Evolutionary conservation across 2,888 invertebrate genomes (phyloP), one percentile per base, ranked within the genome.

Genomic region (Aphrophora alni): DNA sequence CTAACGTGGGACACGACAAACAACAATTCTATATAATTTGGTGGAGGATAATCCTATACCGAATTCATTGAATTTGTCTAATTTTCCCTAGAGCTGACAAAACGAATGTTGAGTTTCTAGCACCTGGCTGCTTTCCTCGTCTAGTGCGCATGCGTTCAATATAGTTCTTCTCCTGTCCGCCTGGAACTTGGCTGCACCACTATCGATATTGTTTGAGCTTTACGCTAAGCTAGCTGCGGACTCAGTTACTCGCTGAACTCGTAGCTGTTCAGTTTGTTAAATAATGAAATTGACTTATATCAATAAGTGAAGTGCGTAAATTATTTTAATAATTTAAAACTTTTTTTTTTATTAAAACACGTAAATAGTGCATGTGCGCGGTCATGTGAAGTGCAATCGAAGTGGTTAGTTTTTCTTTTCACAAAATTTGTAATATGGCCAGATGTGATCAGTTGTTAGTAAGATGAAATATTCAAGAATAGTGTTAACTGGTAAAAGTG

Each of bases 231-330:
- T 59, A 59, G 59, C 5, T 59, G 59, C 59, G 59, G 21, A 59
- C 21, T 59, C 59, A 59, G 59, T 59, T 21, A 59, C 21, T 21
- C 59, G 21, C 59, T 59, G 59, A 59, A 59, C 59, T 59, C 59
- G 59, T 59, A 59, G 21, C 3, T 21, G 59, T 59, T 59, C 59
- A 21, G 59, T 21, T 21, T n/a, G 21, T 3, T 59, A n/a, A 3
- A 21, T n/a, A 21, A 21, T 5, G 21, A 59, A 59, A 59, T 59
- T 59, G 59, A 59, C 59, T 59, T 59, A 59, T 59, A 59, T 59
- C 59, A 59, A 59, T 59, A 59, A 59, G 59, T 59, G 59, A n/a
- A 59, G 59, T 59, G 59, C 59, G 59, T 59, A 59, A 59, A 59
- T 59, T 59, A 59, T 59, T 21, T 21, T 59, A 59, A 59, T 33